phyloP scores from a whole-genome alignment of 2,888 invertebrate species.

The Pristionchus maxplancki region DNA sequence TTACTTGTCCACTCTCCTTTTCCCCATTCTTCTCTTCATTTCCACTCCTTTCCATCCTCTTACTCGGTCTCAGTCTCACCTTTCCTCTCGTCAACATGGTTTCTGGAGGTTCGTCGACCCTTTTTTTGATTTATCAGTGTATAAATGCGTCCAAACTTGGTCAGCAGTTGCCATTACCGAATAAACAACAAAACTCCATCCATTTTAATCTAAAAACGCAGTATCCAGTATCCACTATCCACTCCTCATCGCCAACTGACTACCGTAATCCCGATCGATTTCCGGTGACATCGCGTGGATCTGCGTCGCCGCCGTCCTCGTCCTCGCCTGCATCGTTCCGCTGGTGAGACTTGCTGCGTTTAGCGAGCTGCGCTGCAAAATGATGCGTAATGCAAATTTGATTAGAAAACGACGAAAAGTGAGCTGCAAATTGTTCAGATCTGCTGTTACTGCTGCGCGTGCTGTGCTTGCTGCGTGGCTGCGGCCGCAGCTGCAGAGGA shows the following conservation, averaged over 20 bases:
- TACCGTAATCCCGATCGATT: background rate
- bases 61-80: background rate
- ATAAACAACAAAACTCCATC: too few relatives aligned
- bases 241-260: background rate
- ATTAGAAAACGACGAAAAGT: background rate
- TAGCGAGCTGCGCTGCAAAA: background rate
- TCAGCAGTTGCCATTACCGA: too few relatives aligned
- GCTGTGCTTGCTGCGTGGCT: background rate
- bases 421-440: background rate
- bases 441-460: background rate
- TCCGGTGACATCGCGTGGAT: background rate
- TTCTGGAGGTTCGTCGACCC: background rate
- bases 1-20: too few relatives aligned
- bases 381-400: background rate
- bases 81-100: background rate
- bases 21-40: background rate
- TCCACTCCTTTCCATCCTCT: background rate
- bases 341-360: background rate
- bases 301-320: background rate
- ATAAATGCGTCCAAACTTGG: too few relatives aligned
- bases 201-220: too few relatives aligned
- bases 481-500: background rate
- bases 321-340: background rate
- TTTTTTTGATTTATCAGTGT: background rate
- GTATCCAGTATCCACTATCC: too few relatives aligned